phyloP scores from a whole-genome alignment of 2,797 vertebrate species.

The Paramormyrops hopkinsi region DNA sequence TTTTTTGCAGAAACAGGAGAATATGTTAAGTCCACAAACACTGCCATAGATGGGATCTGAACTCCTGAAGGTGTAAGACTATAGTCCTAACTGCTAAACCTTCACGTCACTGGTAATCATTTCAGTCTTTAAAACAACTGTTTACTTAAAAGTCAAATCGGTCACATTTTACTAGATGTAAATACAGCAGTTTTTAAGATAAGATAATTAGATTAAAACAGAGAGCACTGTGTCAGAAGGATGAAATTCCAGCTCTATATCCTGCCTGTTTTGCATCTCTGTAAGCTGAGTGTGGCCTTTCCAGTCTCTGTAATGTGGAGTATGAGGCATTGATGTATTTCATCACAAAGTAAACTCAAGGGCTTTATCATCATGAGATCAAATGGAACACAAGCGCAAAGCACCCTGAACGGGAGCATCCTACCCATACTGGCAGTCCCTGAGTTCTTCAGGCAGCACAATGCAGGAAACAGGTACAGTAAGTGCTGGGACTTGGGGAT shows the following conservation, averaged over 20 bases:
- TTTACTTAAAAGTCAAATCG: not conserved
- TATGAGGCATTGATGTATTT: not conserved
- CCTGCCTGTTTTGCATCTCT: not conserved
- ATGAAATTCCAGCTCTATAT: not conserved
- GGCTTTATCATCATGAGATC: not conserved
- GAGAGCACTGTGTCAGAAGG: not conserved
- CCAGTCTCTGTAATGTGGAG: not conserved
- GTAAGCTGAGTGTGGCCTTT: not conserved
- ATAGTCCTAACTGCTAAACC: not conserved
- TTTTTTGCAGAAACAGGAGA: not conserved
- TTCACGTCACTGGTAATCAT: not conserved
- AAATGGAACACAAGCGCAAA: not conserved
- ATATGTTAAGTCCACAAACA: not conserved
- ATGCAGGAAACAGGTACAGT: not conserved
- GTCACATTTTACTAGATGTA: not conserved
- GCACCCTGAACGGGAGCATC: not conserved
- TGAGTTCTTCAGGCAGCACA: not conserved
- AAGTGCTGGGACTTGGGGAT: not conserved
- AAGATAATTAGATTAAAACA: not conserved
- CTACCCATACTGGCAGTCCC: not conserved
- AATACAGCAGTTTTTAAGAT: not conserved
- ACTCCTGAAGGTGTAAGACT: not conserved
- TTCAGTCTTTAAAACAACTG: not conserved
- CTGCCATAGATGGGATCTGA: not conserved
- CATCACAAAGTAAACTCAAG: not conserved